A percentile compares a stretch with the other conserved stretches of the same genome.
Evolutionary conservation across 2,888 invertebrate genomes (phyloP).

Genomic region (Ypsolopha scabrella): DNA sequence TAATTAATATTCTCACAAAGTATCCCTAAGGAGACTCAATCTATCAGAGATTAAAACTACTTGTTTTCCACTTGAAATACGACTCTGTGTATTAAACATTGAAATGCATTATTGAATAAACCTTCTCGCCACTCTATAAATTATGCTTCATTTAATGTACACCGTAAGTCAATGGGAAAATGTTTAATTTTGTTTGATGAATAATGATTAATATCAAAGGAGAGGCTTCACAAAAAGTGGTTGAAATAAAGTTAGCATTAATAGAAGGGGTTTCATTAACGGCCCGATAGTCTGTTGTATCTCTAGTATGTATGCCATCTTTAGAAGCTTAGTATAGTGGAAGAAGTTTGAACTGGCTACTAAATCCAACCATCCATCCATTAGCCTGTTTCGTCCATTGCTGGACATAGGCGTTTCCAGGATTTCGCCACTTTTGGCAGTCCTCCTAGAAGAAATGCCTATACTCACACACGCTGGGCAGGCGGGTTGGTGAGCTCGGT

Average conservation of each 20-base stretch:
- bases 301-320: background rate
- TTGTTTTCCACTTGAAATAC: background rate
- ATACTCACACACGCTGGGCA: too few relatives aligned
- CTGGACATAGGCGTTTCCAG: too few relatives aligned
- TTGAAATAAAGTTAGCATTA: conserved; percentile 37
- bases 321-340: background rate
- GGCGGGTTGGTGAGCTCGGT: too few relatives aligned
- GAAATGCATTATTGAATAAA: conserved; percentile 4
- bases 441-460: too few relatives aligned
- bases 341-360: background rate
- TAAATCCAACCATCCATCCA: too few relatives aligned
- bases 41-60: conserved; percentile 3
- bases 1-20: conserved; percentile 7
- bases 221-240: conserved; percentile 23
- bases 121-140: background rate
- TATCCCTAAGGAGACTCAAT: conserved; percentile 2
- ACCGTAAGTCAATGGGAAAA: background rate
- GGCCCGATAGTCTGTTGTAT: background rate
- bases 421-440: too few relatives aligned
- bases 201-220: conserved; percentile 3
- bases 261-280: background rate
- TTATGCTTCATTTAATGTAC: background rate
- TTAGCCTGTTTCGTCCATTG: too few relatives aligned
- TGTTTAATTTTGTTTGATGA: background rate
- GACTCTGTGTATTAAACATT: background rate